Evolutionary conservation across 2,888 invertebrate genomes (phyloP).

Genomic region (Erynnis tages): DNA sequence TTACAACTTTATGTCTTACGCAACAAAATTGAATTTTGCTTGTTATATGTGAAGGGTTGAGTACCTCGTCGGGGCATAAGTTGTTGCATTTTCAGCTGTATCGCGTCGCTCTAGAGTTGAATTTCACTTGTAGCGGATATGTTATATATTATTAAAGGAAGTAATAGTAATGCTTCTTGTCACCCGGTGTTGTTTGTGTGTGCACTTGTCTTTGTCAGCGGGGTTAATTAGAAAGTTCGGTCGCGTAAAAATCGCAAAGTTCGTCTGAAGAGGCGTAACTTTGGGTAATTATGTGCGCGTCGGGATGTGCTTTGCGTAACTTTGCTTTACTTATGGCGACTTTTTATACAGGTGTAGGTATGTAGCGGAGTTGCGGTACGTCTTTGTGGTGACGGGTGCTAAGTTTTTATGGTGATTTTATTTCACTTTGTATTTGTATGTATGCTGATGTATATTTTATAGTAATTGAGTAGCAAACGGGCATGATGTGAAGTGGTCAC

Average conservation of each 20-base stretch:
- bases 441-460: too few species aligned
- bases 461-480: too few species aligned
- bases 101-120: constrained; percentile 31
- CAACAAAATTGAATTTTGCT: constrained; percentile 41
- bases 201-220: constrained; percentile 53
- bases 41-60: constrained; percentile 27
- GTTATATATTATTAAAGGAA: constrained; percentile 42
- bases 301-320: constrained; percentile 32
- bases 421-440: too few species aligned
- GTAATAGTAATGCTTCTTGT: constrained; percentile 53
- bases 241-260: constrained; percentile 44
- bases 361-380: neutral
- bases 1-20: constrained; percentile 38
- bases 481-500: too few species aligned
- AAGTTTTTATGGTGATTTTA: too few species aligned
- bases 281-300: constrained; percentile 31
- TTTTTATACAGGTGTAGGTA: neutral
- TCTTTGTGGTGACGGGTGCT: too few species aligned
- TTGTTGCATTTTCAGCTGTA: constrained; percentile 32
- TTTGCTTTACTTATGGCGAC: constrained; percentile 23
- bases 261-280: constrained; percentile 38
- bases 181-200: constrained; percentile 57
- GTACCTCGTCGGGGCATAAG: constrained; percentile 20
- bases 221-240: constrained; percentile 71
- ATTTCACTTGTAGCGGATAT: constrained; percentile 33